Evolutionary conservation across 2,113 vertebrate genomes (phyloP), one percentile per base, ranked within the genome.

Genomic region (Istiophorus platypterus): DNA sequence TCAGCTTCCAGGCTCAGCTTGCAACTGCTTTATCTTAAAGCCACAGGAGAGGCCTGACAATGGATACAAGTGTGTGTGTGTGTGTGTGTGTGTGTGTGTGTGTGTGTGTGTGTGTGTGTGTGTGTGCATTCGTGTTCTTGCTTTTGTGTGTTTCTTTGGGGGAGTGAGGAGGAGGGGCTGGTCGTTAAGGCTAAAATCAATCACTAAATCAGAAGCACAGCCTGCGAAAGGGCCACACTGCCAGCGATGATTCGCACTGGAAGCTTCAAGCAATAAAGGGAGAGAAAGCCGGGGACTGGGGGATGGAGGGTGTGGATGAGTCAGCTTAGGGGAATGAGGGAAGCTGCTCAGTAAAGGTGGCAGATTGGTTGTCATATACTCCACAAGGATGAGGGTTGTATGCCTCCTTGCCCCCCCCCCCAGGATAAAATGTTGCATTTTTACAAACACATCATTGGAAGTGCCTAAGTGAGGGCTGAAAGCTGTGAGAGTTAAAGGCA

Each of bases 141-240:
- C n/a, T n/a, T n/a, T n/a, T n/a, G n/a, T n/a, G n/a, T 11, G 12
- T 20, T 12, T 7, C 1, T 15, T 62, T 37, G 59, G 45, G 31
- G n/a, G 31, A 34, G 57, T 24, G 27, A 39, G 72, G 65, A 45
- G 81, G 83, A 78, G 86, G 84, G 72, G 66, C 56, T 45, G 67
- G 84, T 71, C 45, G 27, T 86, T 91, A 92, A 91, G 82, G 80
- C 69, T 84, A 75, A 91, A 92, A 93, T 94, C 89, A 92, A 93
- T 92, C 91, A 70, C 74, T 89, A 85, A 89, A 90, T 90, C 85
- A 81, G 81, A 82, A 27, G 83, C 71, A 74, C 76, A 59, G 89
- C 88, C 79, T 84, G 84, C 87, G 90, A 78, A 81, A 72, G 66
- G 76, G 69, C 68, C 52, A 27, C 70, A 41, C 11, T 84, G 82